Evolutionary conservation across 2,888 invertebrate species (phyloP).

Genomic region (Buathra laborator): DNA sequence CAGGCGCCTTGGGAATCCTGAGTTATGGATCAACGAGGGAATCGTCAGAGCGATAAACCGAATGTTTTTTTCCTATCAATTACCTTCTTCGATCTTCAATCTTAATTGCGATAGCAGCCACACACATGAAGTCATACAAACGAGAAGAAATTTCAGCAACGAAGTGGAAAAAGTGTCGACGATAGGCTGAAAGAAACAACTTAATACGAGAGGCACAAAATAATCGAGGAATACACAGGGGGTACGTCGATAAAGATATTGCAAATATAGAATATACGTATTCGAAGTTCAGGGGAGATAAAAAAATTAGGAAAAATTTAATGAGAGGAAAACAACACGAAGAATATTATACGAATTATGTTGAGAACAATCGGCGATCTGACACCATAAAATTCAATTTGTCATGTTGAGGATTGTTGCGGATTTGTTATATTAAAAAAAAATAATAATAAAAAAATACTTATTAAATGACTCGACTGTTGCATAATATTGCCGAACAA

Average conservation of each 20-base stretch:
- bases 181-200: slow-evolving; percentile 62
- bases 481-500: slow-evolving; percentile 13
- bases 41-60: slow-evolving; percentile 42
- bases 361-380: slow-evolving; percentile 22
- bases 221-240: background rate
- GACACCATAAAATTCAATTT: slow-evolving; percentile 14
- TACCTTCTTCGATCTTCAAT: background rate
- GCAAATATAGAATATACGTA: slow-evolving; percentile 10
- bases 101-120: slow-evolving; percentile 24
- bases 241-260: slow-evolving; percentile 24
- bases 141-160: slow-evolving; percentile 21
- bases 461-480: background rate
- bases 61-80: slow-evolving; percentile 30
- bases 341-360: slow-evolving; percentile 20
- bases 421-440: slow-evolving; percentile 7
- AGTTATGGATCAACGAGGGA: slow-evolving; percentile 58
- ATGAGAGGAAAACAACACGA: slow-evolving; percentile 20
- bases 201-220: slow-evolving; percentile 37
- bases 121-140: slow-evolving; percentile 13
- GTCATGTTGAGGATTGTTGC: slow-evolving; percentile 49
- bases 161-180: slow-evolving; percentile 30
- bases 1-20: slow-evolving; percentile 70
- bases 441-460: slow-evolving; percentile 30
- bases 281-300: slow-evolving; percentile 12
- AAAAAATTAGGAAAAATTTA: slow-evolving; percentile 17